Conservation (phyloP, 2,113 vertebrate genomes). For the Vidua chalybeata region DNA sequence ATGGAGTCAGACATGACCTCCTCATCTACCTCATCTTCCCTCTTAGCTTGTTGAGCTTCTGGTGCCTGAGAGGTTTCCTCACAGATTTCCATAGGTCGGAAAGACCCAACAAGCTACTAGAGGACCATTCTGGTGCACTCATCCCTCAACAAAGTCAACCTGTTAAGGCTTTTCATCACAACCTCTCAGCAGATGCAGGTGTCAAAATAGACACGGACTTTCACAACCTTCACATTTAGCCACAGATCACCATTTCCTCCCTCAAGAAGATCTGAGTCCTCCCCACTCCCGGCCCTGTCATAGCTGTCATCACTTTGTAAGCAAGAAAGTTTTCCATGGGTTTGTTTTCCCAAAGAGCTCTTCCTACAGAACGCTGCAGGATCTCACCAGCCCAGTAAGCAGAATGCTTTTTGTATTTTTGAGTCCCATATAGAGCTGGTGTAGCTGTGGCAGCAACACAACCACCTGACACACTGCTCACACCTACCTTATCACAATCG, state of each 20-base stretch:
- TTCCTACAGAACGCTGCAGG: background rate
- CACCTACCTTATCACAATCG: fast-evolving
- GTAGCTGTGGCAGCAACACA: background rate
- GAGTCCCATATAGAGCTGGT: background rate
- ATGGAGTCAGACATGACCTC: background rate
- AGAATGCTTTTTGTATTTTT: background rate
- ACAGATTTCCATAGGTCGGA: background rate
- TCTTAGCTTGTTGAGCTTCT: background rate
- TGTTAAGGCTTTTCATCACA: background rate
- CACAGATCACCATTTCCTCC: background rate
- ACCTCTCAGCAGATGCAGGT: background rate
- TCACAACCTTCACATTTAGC: background rate
- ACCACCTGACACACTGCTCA: background rate
- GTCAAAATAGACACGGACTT: background rate
- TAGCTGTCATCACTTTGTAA: background rate
- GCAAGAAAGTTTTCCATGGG: background rate
- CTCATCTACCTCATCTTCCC: background rate
- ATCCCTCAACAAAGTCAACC: background rate
- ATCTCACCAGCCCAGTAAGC: background rate
- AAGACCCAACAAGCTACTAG: background rate
- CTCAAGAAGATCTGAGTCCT: background rate
- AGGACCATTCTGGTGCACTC: background rate
- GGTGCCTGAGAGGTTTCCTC: background rate
- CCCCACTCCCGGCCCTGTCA: background rate
- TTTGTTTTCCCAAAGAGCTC: background rate